Evolutionary conservation across 2,888 invertebrate genomes (phyloP).

Genomic region (Zygogramma bicolorata): DNA sequence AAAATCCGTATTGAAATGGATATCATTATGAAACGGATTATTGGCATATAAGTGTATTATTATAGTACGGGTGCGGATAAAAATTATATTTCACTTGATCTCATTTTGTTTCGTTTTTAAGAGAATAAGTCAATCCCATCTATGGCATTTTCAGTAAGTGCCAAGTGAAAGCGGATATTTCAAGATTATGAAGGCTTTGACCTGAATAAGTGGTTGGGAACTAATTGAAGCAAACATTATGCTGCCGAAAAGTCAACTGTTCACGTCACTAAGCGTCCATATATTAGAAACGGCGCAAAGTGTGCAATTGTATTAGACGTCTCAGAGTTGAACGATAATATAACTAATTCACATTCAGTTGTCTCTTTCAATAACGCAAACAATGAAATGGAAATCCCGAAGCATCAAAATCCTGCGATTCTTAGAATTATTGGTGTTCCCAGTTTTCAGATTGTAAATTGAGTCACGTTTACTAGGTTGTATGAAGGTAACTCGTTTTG

Average conservation of each 20-base stretch:
- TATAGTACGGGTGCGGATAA: too few species aligned
- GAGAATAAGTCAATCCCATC: not conserved
- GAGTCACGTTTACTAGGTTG: not conserved
- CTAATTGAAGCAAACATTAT: not conserved
- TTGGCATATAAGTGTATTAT: too few species aligned
- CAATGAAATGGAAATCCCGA: too few species aligned
- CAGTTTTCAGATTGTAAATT: not conserved
- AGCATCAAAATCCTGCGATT: too few species aligned
- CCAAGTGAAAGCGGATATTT: not conserved
- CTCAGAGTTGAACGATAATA: too few species aligned
- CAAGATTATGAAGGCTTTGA: not conserved
- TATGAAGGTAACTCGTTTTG: not conserved
- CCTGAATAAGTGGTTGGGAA: not conserved
- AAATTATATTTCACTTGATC: too few species aligned
- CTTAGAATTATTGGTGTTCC: too few species aligned
- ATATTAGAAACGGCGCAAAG: not conserved
- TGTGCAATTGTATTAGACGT: not conserved
- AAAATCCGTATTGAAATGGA: too few species aligned
- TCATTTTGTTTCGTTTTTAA: not conserved
- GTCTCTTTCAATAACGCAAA: too few species aligned
- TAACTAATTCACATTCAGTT: too few species aligned
- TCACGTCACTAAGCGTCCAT: not conserved
- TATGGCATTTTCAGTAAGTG: not conserved
- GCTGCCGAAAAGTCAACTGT: not conserved
- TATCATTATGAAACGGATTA: too few species aligned